Evolutionary conservation across 2,888 invertebrate species (phyloP).

Genomic region (Orchestes rusci): DNA sequence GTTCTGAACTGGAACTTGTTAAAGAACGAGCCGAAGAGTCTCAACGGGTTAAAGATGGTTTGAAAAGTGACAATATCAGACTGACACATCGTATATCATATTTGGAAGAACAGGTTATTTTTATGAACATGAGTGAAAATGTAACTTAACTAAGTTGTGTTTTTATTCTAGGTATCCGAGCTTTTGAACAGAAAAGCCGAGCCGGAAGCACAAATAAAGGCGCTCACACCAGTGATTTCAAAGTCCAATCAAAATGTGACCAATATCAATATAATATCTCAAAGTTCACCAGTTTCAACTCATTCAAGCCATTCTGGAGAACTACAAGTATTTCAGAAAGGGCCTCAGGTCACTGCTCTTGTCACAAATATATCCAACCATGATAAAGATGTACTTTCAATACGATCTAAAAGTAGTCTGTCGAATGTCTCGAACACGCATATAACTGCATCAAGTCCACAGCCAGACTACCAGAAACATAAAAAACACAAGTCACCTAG

Average conservation of each 20-base stretch:
- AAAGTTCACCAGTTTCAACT: constrained; percentile 38
- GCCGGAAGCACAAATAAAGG: constrained; percentile 33
- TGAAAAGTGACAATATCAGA: constrained; percentile 72
- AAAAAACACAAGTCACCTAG: constrained; percentile 37
- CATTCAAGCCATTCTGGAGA: constrained; percentile 36
- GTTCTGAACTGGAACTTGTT: constrained; percentile 53
- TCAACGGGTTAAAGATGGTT: constrained; percentile 55
- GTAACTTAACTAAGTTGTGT: neutral
- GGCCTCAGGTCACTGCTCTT: constrained; percentile 70
- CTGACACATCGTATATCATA: constrained; percentile 84
- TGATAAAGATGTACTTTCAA: constrained; percentile 42
- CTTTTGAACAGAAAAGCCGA: constrained; percentile 46
- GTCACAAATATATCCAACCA: constrained; percentile 56
- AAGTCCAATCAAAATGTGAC: constrained; percentile 60
- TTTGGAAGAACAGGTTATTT: constrained; percentile 73
- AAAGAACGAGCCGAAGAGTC: constrained; percentile 57
- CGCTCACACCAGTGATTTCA: constrained; percentile 38
- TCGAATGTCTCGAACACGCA: constrained; percentile 53
- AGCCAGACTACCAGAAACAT: constrained; percentile 33
- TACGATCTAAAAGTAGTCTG: constrained; percentile 47
- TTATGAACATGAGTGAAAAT: too few relatives aligned
- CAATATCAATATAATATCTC: constrained; percentile 62
- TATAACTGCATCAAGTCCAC: constrained; percentile 40
- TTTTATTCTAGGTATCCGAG: constrained; percentile 39
- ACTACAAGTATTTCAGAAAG: constrained; percentile 65